A percentile compares a stretch with the other conserved stretches of the same genome.
Evolutionary conservation across 2,888 invertebrate species (phyloP).

Genomic region (Fabriciana adippe): DNA sequence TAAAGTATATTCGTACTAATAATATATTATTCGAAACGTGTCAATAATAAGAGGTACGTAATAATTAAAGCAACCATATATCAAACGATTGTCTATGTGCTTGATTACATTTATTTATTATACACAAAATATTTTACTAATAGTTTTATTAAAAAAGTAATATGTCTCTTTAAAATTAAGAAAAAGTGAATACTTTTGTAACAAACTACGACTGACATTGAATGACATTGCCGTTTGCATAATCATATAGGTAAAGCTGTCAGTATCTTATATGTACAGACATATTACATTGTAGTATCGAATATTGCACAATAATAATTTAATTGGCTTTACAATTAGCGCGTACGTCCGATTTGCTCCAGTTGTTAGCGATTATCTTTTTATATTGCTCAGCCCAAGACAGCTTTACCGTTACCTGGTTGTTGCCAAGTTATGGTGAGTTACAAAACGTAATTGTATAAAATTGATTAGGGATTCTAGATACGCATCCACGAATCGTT

Average conservation of each 20-base stretch:
- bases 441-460: conserved; percentile 58
- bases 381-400: conserved; percentile 65
- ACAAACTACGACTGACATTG: no score
- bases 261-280: conserved; percentile 22
- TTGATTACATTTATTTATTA: no score
- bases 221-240: neutral
- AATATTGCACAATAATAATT: conserved; percentile 74
- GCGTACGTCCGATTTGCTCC: conserved; percentile 76
- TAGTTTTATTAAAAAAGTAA: no score
- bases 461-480: conserved; percentile 46
- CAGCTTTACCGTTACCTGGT: conserved; percentile 72
- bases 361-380: conserved; percentile 79
- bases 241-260: conserved; percentile 27
- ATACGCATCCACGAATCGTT: conserved; percentile 33
- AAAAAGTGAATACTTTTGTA: no score
- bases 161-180: no score
- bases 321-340: conserved; percentile 73
- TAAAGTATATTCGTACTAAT: no score
- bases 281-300: conserved; percentile 49
- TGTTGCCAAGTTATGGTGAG: conserved; percentile 65
- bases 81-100: no score
- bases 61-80: no score
- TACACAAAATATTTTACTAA: no score
- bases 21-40: no score
- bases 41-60: no score